These are phyloP conservation scores for Austrolebias charrua DNA, from an alignment of 2,797 vertebrate species.

Conservation along the genomic window DNA sequence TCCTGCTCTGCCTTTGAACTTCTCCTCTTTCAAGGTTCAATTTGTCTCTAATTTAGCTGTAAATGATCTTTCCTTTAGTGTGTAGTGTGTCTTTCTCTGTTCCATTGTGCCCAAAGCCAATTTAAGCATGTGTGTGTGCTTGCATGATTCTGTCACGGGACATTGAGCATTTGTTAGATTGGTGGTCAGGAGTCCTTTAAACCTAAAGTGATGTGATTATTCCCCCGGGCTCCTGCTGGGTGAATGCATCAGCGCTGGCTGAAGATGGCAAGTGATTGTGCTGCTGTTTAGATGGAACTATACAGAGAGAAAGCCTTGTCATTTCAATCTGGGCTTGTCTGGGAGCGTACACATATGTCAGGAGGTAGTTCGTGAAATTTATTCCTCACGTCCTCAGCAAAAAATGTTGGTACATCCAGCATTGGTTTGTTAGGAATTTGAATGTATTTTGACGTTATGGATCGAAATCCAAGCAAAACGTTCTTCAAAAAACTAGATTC, in stretches of 20 bases:
- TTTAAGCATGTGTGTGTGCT: constrained; percentile 8
- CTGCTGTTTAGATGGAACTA: constrained; percentile 7
- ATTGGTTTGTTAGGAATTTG: too few species aligned
- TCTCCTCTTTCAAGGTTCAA: constrained; percentile 60
- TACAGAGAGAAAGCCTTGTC: constrained; percentile 1
- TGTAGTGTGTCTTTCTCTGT: constrained; percentile 17
- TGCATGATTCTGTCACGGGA: constrained; percentile 31
- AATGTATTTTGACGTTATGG: too few species aligned
- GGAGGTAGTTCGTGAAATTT: neutral
- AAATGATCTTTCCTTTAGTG: constrained; percentile 61
- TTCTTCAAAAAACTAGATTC: too few species aligned
- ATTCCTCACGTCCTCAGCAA: too few species aligned
- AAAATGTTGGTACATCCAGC: too few species aligned
- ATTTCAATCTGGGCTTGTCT: constrained; percentile 3
- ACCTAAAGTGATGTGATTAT: constrained; percentile 60
- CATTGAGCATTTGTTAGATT: constrained; percentile 46
- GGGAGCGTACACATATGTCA: neutral
- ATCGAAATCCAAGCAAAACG: too few species aligned
- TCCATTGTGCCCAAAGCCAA: constrained; percentile 10
- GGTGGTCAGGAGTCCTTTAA: constrained; percentile 56
- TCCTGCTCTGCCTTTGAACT: constrained; percentile 61
- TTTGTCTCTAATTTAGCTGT: constrained; percentile 65
- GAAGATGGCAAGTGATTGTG: constrained; percentile 13
- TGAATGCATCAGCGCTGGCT: constrained; percentile 1
- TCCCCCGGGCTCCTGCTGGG: constrained; percentile 32